Conservation (phyloP, 2,888 invertebrate genomes). For the Stenchaetothrips biformis region DNA sequence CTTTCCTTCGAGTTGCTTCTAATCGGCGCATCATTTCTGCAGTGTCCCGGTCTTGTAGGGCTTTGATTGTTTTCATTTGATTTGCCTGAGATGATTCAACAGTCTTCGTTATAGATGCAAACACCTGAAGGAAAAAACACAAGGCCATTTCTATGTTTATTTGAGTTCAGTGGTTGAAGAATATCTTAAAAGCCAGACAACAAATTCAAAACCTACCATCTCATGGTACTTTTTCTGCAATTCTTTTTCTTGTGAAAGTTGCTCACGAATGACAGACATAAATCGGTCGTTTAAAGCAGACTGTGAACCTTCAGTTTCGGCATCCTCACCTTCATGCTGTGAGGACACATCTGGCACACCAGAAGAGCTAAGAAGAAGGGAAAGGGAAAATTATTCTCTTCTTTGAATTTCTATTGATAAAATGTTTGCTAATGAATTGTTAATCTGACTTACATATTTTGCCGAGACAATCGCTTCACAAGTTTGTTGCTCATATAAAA, state of each 20-base stretch:
- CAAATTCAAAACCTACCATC: constrained; percentile 45
- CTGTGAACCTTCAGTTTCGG: constrained; percentile 44
- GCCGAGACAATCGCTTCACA: constrained; percentile 70
- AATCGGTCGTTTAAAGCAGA: constrained; percentile 58
- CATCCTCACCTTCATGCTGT: constrained; percentile 51
- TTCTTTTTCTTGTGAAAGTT: constrained; percentile 66
- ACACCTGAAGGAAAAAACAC: constrained; percentile 48
- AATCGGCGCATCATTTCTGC: constrained; percentile 72
- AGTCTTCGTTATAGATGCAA: constrained; percentile 71
- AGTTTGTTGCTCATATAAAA: constrained; percentile 69
- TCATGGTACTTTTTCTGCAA: constrained; percentile 81
- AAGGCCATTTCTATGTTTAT: background rate
- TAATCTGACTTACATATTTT: constrained; percentile 64
- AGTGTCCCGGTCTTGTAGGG: constrained; percentile 64
- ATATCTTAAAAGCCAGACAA: background rate
- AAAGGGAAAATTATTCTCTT: background rate
- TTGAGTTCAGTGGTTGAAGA: background rate
- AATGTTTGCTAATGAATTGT: background rate
- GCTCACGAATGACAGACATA: constrained; percentile 59
- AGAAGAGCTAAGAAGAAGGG: background rate
- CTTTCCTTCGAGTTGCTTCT: constrained; percentile 76
- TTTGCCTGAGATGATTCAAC: constrained; percentile 71
- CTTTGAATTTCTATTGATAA: constrained; percentile 29
- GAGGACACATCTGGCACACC: constrained; percentile 47
- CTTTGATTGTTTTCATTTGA: constrained; percentile 70